Conservation (phyloP, 2,113 vertebrate genomes). For the Cavia porcellus region DNA sequence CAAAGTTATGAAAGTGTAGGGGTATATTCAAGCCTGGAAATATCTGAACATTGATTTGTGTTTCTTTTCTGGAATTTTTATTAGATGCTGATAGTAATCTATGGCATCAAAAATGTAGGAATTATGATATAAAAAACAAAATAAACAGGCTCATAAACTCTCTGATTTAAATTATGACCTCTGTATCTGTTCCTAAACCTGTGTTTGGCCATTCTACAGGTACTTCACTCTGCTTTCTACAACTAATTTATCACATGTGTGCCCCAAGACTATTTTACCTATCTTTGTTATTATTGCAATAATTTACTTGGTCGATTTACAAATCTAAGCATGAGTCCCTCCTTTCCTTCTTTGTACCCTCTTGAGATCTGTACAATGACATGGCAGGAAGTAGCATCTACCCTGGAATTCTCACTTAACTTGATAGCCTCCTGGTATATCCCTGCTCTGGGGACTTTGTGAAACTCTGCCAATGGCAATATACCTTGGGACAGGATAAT, state of each 20-base stretch:
- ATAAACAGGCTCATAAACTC: not conserved
- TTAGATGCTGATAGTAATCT: not conserved
- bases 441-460: not conserved
- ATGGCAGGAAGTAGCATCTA: not conserved
- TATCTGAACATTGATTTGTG: not conserved
- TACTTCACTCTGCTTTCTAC: not conserved
- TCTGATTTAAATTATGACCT: conserved; percentile 1
- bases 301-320: not conserved
- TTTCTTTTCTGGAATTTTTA: not conserved
- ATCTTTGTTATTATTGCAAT: not conserved
- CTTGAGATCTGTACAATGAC: not conserved
- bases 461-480: not conserved
- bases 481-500: not conserved
- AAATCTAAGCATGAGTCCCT: not conserved
- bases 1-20: not conserved
- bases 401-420: not conserved
- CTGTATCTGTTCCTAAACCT: not conserved
- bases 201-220: not conserved
- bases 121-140: not conserved
- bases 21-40: not conserved
- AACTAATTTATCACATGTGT: not conserved
- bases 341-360: not conserved
- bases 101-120: not conserved
- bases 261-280: not conserved
- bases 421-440: not conserved